phyloP scores from a whole-genome alignment of 2,797 vertebrate species.

The Hippopotamyrus pictus region DNA sequence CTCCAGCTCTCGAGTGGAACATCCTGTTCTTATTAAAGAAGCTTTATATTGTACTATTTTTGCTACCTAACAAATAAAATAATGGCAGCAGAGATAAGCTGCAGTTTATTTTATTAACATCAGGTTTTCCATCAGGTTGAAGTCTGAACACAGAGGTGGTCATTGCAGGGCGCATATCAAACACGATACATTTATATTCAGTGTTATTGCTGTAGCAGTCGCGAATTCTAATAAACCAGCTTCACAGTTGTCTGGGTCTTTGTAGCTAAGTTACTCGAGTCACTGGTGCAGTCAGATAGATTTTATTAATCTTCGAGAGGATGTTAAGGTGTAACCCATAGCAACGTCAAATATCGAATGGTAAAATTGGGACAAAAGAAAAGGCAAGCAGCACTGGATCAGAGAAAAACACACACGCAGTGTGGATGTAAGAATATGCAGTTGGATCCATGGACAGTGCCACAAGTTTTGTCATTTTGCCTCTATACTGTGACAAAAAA shows the following conservation, averaged over 20 bases:
- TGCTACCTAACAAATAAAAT: not conserved
- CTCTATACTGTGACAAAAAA: not conserved
- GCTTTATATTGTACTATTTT: not conserved
- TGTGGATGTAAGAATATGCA: not conserved
- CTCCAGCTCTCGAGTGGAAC: not conserved
- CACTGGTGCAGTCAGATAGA: not conserved
- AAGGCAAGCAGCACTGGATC: not conserved
- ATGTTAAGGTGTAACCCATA: not conserved
- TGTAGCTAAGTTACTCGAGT: not conserved
- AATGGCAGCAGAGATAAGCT: not conserved
- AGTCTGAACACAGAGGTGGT: not conserved
- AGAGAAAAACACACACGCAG: not conserved
- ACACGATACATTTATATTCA: not conserved
- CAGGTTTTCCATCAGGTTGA: not conserved
- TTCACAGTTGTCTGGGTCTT: not conserved
- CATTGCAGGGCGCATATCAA: not conserved
- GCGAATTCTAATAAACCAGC: not conserved
- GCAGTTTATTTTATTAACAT: not conserved
- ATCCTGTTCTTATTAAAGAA: not conserved
- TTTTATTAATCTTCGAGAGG: not conserved
- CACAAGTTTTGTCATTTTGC: not conserved
- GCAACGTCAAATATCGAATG: not conserved
- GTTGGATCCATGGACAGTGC: not conserved
- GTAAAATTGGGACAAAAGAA: not conserved
- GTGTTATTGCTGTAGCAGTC: not conserved